A percentile compares a stretch with the other conserved stretches of the same genome.
Evolutionary conservation across 2,113 vertebrate species (phyloP).

Genomic region (Eclectus roratus): DNA sequence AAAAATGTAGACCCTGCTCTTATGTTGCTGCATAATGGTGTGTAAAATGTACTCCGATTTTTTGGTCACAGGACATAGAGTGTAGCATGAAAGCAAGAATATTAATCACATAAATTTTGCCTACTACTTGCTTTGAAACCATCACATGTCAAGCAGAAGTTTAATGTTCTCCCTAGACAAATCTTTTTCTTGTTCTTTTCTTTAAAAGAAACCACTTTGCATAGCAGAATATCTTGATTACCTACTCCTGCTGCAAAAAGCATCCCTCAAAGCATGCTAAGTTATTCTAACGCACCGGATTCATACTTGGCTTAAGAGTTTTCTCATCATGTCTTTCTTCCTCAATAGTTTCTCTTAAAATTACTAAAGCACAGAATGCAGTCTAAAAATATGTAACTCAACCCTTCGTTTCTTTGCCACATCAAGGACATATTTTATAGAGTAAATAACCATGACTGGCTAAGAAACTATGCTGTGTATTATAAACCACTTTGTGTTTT

Average conservation of each 20-base stretch:
- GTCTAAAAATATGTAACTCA: neutral
- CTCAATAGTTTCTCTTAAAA: constrained; percentile 46
- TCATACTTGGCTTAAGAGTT: constrained; percentile 40
- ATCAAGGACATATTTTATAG: constrained; percentile 24
- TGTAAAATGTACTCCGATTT: constrained; percentile 50
- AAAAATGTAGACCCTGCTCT: neutral
- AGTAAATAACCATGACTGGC: constrained; percentile 6
- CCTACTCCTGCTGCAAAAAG: neutral
- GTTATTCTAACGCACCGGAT: neutral
- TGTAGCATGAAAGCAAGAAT: constrained; percentile 3
- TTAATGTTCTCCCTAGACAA: neutral
- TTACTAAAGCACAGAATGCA: constrained; percentile 2
- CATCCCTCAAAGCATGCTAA: neutral
- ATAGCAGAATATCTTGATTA: neutral
- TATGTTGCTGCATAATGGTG: constrained; percentile 2
- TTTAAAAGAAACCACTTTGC: neutral
- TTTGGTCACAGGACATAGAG: constrained; percentile 28
- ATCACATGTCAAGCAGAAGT: neutral
- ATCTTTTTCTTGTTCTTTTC: neutral
- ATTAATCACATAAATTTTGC: constrained; percentile 37
- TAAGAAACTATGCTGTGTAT: neutral
- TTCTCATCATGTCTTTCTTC: constrained; percentile 39
- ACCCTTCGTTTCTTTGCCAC: neutral
- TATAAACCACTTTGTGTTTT: neutral
- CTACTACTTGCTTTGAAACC: constrained; percentile 23